Evolutionary conservation across 2,113 vertebrate species (phyloP).

Genomic region (Oceanites oceanicus): DNA sequence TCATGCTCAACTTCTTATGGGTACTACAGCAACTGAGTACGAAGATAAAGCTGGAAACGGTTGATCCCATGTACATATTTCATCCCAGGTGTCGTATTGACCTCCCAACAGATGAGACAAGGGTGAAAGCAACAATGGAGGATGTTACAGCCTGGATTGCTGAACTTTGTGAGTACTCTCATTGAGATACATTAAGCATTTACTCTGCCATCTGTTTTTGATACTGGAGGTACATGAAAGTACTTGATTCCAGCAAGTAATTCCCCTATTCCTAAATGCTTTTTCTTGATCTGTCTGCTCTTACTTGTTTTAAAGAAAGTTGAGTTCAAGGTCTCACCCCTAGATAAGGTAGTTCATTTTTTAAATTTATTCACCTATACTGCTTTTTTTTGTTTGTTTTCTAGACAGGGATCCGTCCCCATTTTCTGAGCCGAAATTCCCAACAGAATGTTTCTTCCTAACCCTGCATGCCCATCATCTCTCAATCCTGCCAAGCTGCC

Average conservation of each 20-base stretch:
- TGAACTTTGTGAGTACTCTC: conserved; percentile 85
- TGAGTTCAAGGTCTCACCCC: not conserved
- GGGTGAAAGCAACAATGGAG: conserved; percentile 94
- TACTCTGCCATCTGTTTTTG: not conserved
- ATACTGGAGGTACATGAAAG: not conserved
- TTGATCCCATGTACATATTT: conserved; percentile 96
- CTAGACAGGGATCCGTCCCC: conserved; percentile 83
- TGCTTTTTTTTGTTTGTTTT: not conserved
- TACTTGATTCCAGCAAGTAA: not conserved
- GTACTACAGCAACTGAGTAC: conserved; percentile 96
- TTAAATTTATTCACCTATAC: not conserved
- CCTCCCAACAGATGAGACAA: conserved; percentile 89
- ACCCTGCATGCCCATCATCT: conserved; percentile 96
- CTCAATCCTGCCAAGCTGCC: conserved; percentile 93
- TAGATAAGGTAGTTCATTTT: not conserved
- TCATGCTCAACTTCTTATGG: conserved; percentile 99
- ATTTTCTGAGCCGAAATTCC: conserved; percentile 96
- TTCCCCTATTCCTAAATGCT: not conserved
- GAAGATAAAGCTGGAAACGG: conserved; percentile 97
- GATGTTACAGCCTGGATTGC: conserved; percentile 88
- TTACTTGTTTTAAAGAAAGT: not conserved
- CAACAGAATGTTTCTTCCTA: conserved; percentile 97
- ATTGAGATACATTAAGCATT: rapidly evolving
- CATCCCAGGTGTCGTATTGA: conserved; percentile 91
- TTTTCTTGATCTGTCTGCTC: not conserved